Percentiles rank a stretch among this genome's conserved stretches.
Conservation (phyloP, 2,113 vertebrate genomes). For the Oceanodroma tethys region DNA sequence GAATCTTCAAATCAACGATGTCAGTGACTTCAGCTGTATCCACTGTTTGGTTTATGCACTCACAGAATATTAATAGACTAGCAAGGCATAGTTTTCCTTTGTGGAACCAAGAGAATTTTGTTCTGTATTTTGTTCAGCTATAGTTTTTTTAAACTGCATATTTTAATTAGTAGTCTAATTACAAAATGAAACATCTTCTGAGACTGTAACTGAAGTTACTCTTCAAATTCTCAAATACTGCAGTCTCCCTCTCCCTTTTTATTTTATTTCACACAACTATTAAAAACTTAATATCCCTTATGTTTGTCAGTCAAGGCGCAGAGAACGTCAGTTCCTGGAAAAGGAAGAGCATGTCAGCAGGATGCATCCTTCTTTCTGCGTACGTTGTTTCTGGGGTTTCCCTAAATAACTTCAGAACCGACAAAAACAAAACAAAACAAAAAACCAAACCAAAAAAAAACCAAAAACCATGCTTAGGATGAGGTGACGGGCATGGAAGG, state of each 20-base stretch:
- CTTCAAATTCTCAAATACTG: background rate
- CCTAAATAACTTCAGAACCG: conserved; percentile 50
- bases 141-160: background rate
- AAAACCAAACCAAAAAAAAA: background rate
- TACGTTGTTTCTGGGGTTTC: background rate
- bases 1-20: background rate
- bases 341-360: conserved; percentile 59
- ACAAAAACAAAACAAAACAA: background rate
- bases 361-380: conserved; percentile 13
- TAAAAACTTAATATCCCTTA: background rate
- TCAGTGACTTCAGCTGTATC: background rate
- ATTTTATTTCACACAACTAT: background rate
- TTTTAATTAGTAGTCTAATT: background rate
- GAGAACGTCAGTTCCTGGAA: conserved; percentile 55
- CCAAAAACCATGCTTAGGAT: background rate
- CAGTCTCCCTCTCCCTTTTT: background rate
- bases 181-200: background rate
- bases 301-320: background rate
- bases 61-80: background rate
- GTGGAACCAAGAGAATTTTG: background rate
- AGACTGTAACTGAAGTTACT: background rate
- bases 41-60: background rate
- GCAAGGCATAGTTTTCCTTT: background rate
- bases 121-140: background rate
- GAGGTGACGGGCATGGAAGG: background rate